These are phyloP conservation scores for Serrognathus titanus DNA, from an alignment of 2,888 invertebrate species.

Conservation along the genomic window DNA sequence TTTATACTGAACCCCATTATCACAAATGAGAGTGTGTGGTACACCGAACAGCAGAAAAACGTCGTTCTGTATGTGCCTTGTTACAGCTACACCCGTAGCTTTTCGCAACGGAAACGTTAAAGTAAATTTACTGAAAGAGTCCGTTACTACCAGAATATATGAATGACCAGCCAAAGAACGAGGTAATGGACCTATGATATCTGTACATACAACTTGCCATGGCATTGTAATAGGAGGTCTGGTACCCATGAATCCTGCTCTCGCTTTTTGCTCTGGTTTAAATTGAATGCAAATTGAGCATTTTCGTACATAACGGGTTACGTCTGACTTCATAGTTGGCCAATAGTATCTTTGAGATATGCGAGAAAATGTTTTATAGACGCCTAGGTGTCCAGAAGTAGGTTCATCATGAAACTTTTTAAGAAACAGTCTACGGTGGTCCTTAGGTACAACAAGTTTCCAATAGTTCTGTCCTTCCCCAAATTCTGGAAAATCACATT, in stretches of 20 bases:
- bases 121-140: neutral
- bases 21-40: constrained; percentile 9
- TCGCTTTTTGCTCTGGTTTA: neutral
- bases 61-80: neutral
- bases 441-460: no score
- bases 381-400: no score
- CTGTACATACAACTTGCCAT: neutral
- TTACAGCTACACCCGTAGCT: neutral
- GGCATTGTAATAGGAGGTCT: neutral
- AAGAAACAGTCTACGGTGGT: no score
- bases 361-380: no score
- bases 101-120: neutral
- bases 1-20: constrained; percentile 31
- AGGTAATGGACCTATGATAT: no score
- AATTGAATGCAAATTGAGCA: neutral
- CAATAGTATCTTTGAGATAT: no score
- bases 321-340: no score
- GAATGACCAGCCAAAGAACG: neutral
- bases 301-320: neutral
- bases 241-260: neutral
- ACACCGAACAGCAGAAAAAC: neutral
- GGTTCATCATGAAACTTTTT: no score
- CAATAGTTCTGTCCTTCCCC: no score
- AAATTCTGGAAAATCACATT: no score
- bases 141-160: neutral